Evolutionary conservation across 2,888 invertebrate species (phyloP), one percentile per base, ranked within the genome.

Genomic region (Eupithecia vulgata): DNA sequence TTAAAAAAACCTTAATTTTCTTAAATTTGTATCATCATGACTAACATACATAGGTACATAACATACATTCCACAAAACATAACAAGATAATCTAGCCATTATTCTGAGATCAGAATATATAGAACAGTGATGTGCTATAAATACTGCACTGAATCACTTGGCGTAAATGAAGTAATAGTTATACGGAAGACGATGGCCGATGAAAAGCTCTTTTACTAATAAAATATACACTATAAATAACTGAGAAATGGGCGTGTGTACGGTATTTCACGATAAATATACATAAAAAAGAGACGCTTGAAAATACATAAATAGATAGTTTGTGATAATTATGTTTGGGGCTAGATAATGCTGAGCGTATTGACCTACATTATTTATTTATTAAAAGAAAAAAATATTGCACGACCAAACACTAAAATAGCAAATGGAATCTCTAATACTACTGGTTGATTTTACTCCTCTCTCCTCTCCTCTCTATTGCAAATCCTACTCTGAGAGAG

Each of bases 121-220:
- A 87, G 87, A 90, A 91, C 91, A 91, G 88, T 77, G 80, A 77
- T 83, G 25, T 25, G 57, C 90, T 91, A 91, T 88, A 87, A 89
- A 91, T 91, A 91, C 77, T 45, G 72, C 81, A 83, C 76, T 82
- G 85, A 79, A 85, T 91, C 92, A 92, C 69, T 42, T 52, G 15
- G 59, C 69, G 40, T 48, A 74, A 67, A 67, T 59, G 45, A 71
- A 45, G 40, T 68, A 70, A 65, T 68, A 70, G 45, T 67, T 84
- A 88, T 84, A 83, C 88, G 88, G 89, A 90, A 91, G 88, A 21
- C 37, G 25, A 65, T 25, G 40, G 35, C 87, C 84, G 84, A 85
- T 84, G 86, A 88, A 89, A 90, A 90, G 85, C 83, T 87, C 85
- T 87, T 88, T 88, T 82, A 87, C 89, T 90, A 88, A 85, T 81